Conservation (phyloP, 2,888 invertebrate genomes). For the Scrobipalpa costella region DNA sequence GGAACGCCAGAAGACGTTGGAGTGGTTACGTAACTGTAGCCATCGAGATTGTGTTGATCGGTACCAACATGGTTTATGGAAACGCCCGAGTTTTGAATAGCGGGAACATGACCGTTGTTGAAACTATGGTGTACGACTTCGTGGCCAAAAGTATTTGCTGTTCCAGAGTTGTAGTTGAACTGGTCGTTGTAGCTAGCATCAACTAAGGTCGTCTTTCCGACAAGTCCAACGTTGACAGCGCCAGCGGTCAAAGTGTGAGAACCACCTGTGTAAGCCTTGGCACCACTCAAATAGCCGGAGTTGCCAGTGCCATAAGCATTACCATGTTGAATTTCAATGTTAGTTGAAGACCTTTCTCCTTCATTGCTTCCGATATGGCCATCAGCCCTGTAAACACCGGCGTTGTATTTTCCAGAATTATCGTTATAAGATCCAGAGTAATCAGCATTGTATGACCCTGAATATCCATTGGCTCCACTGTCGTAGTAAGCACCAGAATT, state of each 20-base stretch:
- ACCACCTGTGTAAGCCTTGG: constrained; percentile 60
- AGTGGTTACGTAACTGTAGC: constrained; percentile 63
- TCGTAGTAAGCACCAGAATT: constrained; percentile 54
- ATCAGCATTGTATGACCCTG: constrained; percentile 46
- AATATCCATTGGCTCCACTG: constrained; percentile 39
- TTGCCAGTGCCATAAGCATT: constrained; percentile 55
- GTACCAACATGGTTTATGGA: constrained; percentile 68
- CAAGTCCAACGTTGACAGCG: constrained; percentile 72
- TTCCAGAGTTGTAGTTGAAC: constrained; percentile 46
- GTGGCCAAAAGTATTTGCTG: constrained; percentile 40
- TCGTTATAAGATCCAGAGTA: constrained; percentile 54
- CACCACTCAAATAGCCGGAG: constrained; percentile 58
- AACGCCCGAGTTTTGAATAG: constrained; percentile 62
- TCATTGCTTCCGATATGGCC: constrained; percentile 54
- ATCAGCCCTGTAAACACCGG: constrained; percentile 58
- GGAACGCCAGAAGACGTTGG: constrained; percentile 71
- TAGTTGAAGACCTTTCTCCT: constrained; percentile 34
- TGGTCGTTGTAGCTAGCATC: constrained; percentile 61
- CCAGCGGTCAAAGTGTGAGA: constrained; percentile 73
- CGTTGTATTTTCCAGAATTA: constrained; percentile 56
- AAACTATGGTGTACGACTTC: constrained; percentile 31
- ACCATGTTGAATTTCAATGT: constrained; percentile 40
- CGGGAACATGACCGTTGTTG: constrained; percentile 55
- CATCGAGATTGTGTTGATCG: constrained; percentile 59
- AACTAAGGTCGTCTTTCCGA: constrained; percentile 72